These are phyloP conservation scores for Drosophila birchii DNA, from an alignment of 2,888 invertebrate genomes.

Conservation along the genomic window DNA sequence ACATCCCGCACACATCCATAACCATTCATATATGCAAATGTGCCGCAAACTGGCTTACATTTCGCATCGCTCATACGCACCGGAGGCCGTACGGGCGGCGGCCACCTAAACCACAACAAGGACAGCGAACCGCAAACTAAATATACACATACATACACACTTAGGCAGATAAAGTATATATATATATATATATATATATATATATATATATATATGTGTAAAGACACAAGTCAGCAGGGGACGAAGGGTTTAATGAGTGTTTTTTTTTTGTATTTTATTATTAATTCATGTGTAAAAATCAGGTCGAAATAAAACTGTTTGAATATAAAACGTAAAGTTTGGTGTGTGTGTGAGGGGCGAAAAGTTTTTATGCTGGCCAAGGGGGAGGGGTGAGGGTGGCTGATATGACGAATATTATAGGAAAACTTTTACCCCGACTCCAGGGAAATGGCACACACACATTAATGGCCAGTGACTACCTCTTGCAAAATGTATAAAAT, in stretches of 20 bases:
- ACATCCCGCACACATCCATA: neutral
- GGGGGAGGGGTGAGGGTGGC: neutral
- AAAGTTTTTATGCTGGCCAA: slow-evolving; percentile 28
- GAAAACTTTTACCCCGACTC: slow-evolving; percentile 19
- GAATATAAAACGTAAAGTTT: slow-evolving; percentile 58
- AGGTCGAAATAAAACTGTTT: slow-evolving; percentile 71
- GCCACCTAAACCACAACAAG: slow-evolving; percentile 25
- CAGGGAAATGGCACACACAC: neutral
- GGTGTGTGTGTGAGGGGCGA: slow-evolving; percentile 8
- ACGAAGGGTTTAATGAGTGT: slow-evolving; percentile 56
- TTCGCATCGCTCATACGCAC: slow-evolving; percentile 55
- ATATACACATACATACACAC: neutral
- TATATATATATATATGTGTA: neutral
- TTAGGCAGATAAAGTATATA: too few relatives aligned
- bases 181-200: neutral
- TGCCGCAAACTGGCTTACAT: slow-evolving; percentile 65
- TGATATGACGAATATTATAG: slow-evolving; percentile 15
- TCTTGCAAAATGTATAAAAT: neutral
- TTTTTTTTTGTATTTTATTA: slow-evolving; percentile 60
- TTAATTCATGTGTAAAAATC: slow-evolving; percentile 78
- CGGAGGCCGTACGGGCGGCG: slow-evolving; percentile 13
- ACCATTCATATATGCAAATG: slow-evolving; percentile 59
- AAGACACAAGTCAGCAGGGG: neutral
- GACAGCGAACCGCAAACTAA: slow-evolving; percentile 22
- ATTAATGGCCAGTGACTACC: neutral